phyloP scores from a whole-genome alignment of 92 coral and sea anemone species.

The Porites lobata region DNA sequence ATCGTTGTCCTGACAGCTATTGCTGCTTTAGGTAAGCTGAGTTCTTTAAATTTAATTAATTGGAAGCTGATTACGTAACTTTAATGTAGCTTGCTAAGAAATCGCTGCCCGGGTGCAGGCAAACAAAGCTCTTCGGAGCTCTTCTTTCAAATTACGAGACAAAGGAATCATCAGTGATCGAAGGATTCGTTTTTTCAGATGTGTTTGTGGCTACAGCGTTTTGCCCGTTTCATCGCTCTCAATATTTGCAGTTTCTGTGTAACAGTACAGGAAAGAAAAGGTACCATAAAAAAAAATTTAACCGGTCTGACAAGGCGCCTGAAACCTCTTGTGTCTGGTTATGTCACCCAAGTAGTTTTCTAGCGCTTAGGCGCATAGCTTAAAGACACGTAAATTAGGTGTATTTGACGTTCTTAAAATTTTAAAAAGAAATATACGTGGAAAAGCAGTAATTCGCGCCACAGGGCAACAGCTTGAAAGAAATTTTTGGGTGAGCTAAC shows the following conservation, averaged over 20 bases:
- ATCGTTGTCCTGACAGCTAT: background rate
- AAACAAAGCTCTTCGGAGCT: background rate
- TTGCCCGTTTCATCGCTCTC: background rate
- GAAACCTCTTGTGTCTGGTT: too few species aligned
- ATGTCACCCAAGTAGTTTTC: too few species aligned
- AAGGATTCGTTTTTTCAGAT: background rate
- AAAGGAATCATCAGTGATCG: background rate
- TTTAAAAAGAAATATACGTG: too few species aligned
- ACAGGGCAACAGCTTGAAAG: too few species aligned
- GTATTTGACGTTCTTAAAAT: too few species aligned
- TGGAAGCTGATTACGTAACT: conserved; percentile 24
- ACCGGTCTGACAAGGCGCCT: background rate
- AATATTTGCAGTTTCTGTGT: background rate
- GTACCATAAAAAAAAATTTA: background rate
- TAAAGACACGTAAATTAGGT: too few species aligned
- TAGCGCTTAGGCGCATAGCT: too few species aligned
- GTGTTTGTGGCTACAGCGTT: background rate
- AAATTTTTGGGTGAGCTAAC: too few species aligned
- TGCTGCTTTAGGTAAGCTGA: conserved; percentile 25
- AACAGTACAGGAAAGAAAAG: background rate
- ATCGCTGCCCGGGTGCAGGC: background rate
- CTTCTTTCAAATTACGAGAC: too few species aligned
- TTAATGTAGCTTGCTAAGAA: too few species aligned
- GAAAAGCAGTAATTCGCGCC: too few species aligned
- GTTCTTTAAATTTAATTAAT: background rate